These are phyloP conservation scores for Mus minutoides DNA, from an alignment of 2,797 vertebrate species.

Conservation along the genomic window DNA sequence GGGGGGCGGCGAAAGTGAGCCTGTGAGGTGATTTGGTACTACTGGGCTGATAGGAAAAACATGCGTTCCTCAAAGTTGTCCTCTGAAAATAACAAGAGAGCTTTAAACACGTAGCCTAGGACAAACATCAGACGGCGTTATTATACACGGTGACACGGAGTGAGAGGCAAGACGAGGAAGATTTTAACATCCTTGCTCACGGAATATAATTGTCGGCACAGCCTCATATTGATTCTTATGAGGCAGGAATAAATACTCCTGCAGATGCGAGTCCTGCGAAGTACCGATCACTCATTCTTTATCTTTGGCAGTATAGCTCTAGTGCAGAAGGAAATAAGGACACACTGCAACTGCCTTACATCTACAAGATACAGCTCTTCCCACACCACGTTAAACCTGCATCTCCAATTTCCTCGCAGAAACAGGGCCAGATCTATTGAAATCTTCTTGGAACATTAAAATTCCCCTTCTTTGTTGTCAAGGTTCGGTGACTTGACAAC, in stretches of 20 bases:
- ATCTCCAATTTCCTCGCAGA: conserved; percentile 63
- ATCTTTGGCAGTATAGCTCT: conserved; percentile 29
- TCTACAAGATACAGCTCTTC: conserved; percentile 64
- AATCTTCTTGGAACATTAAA: conserved; percentile 73
- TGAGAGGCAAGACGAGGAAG: conserved; percentile 49
- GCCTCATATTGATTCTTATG: conserved; percentile 68
- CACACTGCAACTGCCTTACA: conserved; percentile 58
- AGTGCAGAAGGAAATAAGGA: conserved; percentile 52
- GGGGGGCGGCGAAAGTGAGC: neutral
- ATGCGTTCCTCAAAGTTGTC: conserved; percentile 53
- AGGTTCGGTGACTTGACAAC: conserved; percentile 73
- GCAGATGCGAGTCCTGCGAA: conserved; percentile 64
- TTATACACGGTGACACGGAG: conserved; percentile 57
- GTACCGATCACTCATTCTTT: conserved; percentile 64
- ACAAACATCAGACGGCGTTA: conserved; percentile 42
- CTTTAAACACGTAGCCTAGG: conserved; percentile 62
- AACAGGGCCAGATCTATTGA: conserved; percentile 66
- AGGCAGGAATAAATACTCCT: conserved; percentile 52
- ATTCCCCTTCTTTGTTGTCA: conserved; percentile 72
- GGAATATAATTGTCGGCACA: conserved; percentile 70
- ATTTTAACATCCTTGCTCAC: neutral
- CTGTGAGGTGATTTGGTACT: conserved; percentile 29
- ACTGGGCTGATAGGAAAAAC: conserved; percentile 9
- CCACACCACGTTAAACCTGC: conserved; percentile 18
- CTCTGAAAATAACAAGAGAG: conserved; percentile 69